Base-by-base conservation (phyloP, 2,797 vertebrate species). In the Eulemur coronatus region DNA sequence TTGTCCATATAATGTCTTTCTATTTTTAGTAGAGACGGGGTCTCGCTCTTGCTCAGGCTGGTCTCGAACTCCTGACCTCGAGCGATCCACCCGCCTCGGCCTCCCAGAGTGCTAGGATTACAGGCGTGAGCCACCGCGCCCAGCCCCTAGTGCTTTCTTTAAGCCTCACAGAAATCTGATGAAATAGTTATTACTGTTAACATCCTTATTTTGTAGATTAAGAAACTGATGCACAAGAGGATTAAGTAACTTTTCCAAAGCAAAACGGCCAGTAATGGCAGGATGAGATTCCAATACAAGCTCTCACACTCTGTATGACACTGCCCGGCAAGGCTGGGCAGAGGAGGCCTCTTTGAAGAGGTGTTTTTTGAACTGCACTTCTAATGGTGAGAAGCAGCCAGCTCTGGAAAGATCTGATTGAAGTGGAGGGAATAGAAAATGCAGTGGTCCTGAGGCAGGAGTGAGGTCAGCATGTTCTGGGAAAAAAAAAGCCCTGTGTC, bases 231-330 rank as follows among this genome's bases (percentile, higher is more conserved):
- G 33, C n/a, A 48, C n/a, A 28, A 52, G 79, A 84, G 70, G 18
- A 59, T 65, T 67, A 86, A 92, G 30, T 65, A 78, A 86, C 38
- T 95, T 95, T 87, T 35, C 50, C 46, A n/a, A 65, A 95, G 65
- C 63, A 52, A 78, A 38, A 30, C 5, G 33, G 24, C 59, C 33
- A 55, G 50, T 28, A 57, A 87, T 50, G 26, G 22, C 63, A 43
- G 20, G 61, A 17, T 82, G 59, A 35, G 11, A 30, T 93, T 94
- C 26, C 7, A 18, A 11, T 14, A 59, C 7, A 81, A 81, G 52
- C 55, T 78, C 7, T 61, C 57, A 46, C 22, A n/a, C 26, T 75
- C 30, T 57, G 24, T 26, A 0, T 48, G 28, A 89, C 41, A 59
- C n/a, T 50, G 2, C 30, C 15, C 26, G 0, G 33, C 1, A 2